A percentile compares a stretch with the other conserved stretches of the same genome.
Conservation (phyloP, 2,888 invertebrate genomes). For the Lordiphosa andalusiaca region DNA sequence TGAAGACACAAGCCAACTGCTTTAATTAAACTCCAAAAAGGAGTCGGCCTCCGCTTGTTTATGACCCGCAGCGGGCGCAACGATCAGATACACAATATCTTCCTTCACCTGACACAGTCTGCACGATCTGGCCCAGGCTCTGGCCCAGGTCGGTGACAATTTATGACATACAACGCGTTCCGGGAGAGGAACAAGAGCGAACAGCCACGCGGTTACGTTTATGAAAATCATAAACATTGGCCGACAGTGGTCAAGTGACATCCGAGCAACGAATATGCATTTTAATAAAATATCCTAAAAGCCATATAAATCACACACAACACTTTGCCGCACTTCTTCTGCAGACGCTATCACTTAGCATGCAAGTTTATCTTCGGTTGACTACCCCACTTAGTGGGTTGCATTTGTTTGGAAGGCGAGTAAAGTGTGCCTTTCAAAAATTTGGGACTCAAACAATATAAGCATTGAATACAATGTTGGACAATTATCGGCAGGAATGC, state of each 20-base stretch:
- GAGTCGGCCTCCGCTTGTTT: conserved; percentile 52
- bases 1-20: conserved; percentile 67
- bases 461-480: too few relatives aligned
- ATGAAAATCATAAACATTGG: conserved; percentile 81
- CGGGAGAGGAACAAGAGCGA: conserved; percentile 31
- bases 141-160: conserved; percentile 59
- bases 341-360: too few relatives aligned
- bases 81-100: conserved; percentile 63
- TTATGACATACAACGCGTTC: conserved; percentile 74
- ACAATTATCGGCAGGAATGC: too few relatives aligned
- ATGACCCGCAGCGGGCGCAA: conserved; percentile 59
- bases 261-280: conserved; percentile 81
- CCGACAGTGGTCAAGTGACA: conserved; percentile 76
- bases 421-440: too few relatives aligned
- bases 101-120: background rate
- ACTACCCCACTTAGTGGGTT: background rate
- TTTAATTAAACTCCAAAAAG: conserved; percentile 58
- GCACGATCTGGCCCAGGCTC: background rate
- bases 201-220: conserved; percentile 55
- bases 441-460: too few relatives aligned
- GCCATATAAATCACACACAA: conserved; percentile 79
- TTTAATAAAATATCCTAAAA: conserved; percentile 81
- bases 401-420: too few relatives aligned
- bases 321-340: background rate
- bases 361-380: background rate